Evolutionary conservation across 2,888 invertebrate species (phyloP).

Genomic region (Auanema sp.): DNA sequence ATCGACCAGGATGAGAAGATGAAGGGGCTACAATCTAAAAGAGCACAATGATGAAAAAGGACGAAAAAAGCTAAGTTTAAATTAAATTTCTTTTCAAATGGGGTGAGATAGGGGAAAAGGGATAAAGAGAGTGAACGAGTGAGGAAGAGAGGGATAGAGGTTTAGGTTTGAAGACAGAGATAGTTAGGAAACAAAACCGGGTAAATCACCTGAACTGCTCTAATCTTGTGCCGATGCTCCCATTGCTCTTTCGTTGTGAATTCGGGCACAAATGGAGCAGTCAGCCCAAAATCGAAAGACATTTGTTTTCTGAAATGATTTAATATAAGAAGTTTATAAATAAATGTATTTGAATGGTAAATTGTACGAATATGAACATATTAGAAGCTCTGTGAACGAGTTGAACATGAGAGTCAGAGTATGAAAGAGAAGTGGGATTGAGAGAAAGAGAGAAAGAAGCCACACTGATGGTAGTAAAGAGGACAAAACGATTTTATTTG

Average conservation of each 20-base stretch:
- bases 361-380: no score
- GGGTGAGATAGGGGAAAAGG: background rate
- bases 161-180: no score
- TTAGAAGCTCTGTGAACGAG: conserved; percentile 3
- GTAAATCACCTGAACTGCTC: conserved; percentile 55
- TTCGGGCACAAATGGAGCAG: conserved; percentile 53
- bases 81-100: background rate
- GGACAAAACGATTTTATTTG: no score
- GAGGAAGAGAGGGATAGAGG: background rate
- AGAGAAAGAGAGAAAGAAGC: conserved; percentile 6
- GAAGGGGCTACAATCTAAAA: conserved; percentile 50
- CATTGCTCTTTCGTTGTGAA: conserved; percentile 52
- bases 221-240: conserved; percentile 59
- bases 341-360: no score
- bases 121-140: background rate
- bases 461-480: no score
- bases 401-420: background rate
- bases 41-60: conserved; percentile 1
- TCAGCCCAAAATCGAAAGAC: conserved; percentile 58
- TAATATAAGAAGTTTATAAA: no score
- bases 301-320: conserved; percentile 17
- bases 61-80: background rate
- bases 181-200: background rate
- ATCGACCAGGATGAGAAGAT: conserved; percentile 46
- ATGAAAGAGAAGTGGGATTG: conserved; percentile 14